These are phyloP conservation scores for Microplitis manilae DNA, from an alignment of 2,888 invertebrate species.

Conservation along the genomic window DNA sequence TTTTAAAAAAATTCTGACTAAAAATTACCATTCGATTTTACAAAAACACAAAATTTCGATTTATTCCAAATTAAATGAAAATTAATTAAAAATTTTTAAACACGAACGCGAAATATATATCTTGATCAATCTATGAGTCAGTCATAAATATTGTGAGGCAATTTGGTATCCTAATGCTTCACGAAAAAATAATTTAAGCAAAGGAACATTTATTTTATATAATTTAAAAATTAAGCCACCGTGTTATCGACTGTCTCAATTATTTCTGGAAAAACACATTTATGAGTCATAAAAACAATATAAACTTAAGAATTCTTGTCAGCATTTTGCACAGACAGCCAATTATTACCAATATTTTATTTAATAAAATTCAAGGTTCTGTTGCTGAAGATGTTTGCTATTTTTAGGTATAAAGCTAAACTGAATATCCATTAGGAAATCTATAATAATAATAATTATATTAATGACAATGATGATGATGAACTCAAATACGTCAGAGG, in stretches of 20 bases:
- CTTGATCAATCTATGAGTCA: not conserved
- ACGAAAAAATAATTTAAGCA: not conserved
- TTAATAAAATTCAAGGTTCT: not conserved
- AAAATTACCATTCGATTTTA: too few relatives aligned
- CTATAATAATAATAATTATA: not conserved
- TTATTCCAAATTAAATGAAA: too few relatives aligned
- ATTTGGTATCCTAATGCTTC: too few relatives aligned
- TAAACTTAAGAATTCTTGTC: not conserved
- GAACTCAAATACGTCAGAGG: not conserved
- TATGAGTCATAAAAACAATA: conserved; percentile 36
- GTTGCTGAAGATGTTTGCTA: not conserved
- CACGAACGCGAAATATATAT: not conserved
- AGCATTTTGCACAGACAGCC: too few relatives aligned
- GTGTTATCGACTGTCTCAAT: not conserved
- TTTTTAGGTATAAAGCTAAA: not conserved
- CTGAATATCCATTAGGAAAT: not conserved
- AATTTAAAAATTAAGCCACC: not conserved
- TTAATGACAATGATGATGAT: not conserved
- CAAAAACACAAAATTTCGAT: too few relatives aligned
- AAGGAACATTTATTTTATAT: not conserved
- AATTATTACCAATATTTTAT: not conserved
- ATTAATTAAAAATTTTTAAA: too few relatives aligned
- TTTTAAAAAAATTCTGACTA: too few relatives aligned
- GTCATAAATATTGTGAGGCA: not conserved
- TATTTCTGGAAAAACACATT: conserved; percentile 33